Base-by-base conservation (phyloP, 2,888 invertebrate genomes). In the Halictus ligatus region DNA sequence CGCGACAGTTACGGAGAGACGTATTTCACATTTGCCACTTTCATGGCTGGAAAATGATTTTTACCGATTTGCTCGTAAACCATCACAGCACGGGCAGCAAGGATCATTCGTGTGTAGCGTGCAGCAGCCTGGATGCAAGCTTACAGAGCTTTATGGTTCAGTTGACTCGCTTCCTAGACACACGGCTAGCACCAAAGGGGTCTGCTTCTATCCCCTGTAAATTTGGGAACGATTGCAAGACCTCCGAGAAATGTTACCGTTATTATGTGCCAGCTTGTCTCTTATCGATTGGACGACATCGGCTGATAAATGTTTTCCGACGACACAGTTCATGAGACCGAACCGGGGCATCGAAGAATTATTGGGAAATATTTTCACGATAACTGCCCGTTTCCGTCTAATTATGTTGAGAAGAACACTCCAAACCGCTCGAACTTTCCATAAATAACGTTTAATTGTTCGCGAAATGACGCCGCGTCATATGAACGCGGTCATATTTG, bases 91-190 rank as follows among this genome's bases (percentile, higher is more conserved):
- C 35, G 35, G 35, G 35, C 35, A 35, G 35, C 35, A 35, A 35
- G 35, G 35, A 35, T 35, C 35, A 35, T 35, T 35, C 35, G 35
- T 35, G 35, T 35, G 35, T 25, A n/a, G n/a, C n/a, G 5, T 29
- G 78, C 67, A 18, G 35, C 64, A 18, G 35, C 64, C 54, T 25
- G 67, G 83, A 67, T 21, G 78, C 18, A 74, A 72, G 84, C 75
- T 84, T 78, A 84, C 74, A n/a, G 80, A 87, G 75, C 73, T 86
- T 89, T 80, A 86, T 81, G 75, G 80, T 87, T 80, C 60, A 67
- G 29, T 74, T 78, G 75, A 71, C 21, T 67, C 71, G 67, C 29
- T 76, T 78, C 48, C 85, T 76, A 67, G 74, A 50, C 73, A 46
- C 78, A 78, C 83, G 72, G 72, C 64, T 48, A 64, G 71, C 64